Evolutionary conservation across 2,888 invertebrate species (phyloP).

Genomic region (Lapara coniferarum): DNA sequence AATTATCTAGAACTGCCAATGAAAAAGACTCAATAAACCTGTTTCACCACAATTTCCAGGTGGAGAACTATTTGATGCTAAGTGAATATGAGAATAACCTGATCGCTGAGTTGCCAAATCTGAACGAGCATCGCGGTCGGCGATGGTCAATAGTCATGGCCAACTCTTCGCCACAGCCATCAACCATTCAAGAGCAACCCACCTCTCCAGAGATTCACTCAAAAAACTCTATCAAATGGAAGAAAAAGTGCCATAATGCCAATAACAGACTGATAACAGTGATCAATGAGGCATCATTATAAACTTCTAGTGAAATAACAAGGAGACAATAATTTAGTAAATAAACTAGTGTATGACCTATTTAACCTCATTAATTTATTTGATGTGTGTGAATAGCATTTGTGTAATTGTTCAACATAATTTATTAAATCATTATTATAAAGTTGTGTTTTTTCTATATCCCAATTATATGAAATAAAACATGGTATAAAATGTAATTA

Average conservation of each 20-base stretch:
- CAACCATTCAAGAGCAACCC: constrained; percentile 58
- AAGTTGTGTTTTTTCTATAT: constrained; percentile 23
- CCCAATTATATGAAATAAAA: constrained; percentile 40
- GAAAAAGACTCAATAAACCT: background rate
- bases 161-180: constrained; percentile 59
- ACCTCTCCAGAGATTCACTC: constrained; percentile 66
- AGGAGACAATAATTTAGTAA: constrained; percentile 70
- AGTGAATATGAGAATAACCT: constrained; percentile 94
- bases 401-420: constrained; percentile 77
- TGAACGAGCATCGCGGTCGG: constrained; percentile 88
- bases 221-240: constrained; percentile 71
- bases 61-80: constrained; percentile 93
- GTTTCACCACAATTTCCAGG: constrained; percentile 59
- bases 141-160: constrained; percentile 88
- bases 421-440: constrained; percentile 76
- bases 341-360: constrained; percentile 72
- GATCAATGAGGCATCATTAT: constrained; percentile 89
- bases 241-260: constrained; percentile 80
- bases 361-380: constrained; percentile 84
- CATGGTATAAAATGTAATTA: constrained; percentile 67
- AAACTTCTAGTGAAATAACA: constrained; percentile 64
- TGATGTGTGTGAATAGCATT: constrained; percentile 79
- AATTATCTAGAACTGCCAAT: background rate
- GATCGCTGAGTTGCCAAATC: constrained; percentile 89
- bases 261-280: constrained; percentile 89